Percentiles rank a stretch among this genome's conserved stretches.
Conservation (phyloP, 2,113 vertebrate genomes). For the Willisornis vidua region DNA sequence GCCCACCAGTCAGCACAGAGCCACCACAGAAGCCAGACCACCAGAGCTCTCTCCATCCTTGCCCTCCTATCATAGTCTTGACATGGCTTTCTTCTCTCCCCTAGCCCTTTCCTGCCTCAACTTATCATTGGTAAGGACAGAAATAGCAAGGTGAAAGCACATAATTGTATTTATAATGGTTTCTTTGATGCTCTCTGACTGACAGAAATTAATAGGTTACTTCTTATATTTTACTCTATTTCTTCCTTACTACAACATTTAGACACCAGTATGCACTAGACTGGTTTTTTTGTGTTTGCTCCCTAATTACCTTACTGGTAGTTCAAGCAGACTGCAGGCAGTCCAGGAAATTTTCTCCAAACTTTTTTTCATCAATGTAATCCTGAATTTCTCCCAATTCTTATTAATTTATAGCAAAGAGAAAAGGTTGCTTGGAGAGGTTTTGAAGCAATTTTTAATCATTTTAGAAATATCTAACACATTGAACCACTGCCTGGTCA, state of each 20-base stretch:
- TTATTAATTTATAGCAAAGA: not conserved
- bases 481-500: not conserved
- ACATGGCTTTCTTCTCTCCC: not conserved
- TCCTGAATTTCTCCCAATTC: not conserved
- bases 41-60: not conserved
- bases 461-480: not conserved
- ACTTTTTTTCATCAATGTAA: not conserved
- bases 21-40: not conserved
- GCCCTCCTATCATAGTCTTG: not conserved
- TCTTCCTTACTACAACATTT: not conserved
- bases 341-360: not conserved
- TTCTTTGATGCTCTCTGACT: not conserved
- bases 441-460: not conserved
- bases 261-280: not conserved
- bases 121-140: not conserved
- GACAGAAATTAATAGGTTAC: not conserved
- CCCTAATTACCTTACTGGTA: not conserved
- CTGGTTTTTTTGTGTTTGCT: not conserved
- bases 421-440: not conserved
- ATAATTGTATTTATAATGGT: not conserved
- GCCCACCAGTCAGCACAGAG: not conserved
- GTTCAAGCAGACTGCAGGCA: not conserved
- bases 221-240: not conserved
- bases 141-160: fast-evolving
- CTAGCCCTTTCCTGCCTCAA: not conserved